Conservation (phyloP, 2,888 invertebrate genomes). For the Junonia oenone region DNA sequence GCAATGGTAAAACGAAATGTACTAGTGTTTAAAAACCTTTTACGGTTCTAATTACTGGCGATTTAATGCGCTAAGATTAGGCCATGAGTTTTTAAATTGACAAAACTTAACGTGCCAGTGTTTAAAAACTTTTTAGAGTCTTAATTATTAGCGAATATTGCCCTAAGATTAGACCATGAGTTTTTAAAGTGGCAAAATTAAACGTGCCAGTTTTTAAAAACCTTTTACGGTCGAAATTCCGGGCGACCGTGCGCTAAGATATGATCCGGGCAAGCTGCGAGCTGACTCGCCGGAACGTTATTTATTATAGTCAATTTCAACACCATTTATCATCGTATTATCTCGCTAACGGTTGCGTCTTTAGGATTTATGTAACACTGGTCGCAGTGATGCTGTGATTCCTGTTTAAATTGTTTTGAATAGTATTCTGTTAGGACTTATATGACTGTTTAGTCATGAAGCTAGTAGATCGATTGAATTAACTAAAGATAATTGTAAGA, state of each 20-base stretch:
- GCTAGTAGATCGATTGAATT: too few relatives aligned
- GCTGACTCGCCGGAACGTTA: slow-evolving; percentile 16
- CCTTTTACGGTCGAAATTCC: background rate
- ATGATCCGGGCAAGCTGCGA: slow-evolving; percentile 3
- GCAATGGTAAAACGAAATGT: too few relatives aligned
- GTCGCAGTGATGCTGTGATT: background rate
- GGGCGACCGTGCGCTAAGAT: background rate
- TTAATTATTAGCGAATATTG: too few relatives aligned
- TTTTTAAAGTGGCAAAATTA: background rate
- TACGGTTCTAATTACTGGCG: too few relatives aligned
- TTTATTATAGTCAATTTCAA: slow-evolving; percentile 21
- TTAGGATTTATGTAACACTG: slow-evolving; percentile 3
- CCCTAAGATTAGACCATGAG: background rate
- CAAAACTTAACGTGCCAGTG: too few relatives aligned
- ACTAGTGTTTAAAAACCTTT: too few relatives aligned
- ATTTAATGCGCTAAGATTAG: too few relatives aligned
- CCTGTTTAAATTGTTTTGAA: background rate
- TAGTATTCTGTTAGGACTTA: background rate
- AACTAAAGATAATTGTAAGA: too few relatives aligned
- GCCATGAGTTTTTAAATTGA: too few relatives aligned
- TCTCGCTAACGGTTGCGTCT: slow-evolving; percentile 4
- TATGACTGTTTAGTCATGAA: too few relatives aligned
- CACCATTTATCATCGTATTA: slow-evolving; percentile 20
- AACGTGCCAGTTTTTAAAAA: background rate
- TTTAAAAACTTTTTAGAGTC: too few relatives aligned